Evolutionary conservation across 2,113 vertebrate species (phyloP).

Genomic region (Cyprinodon brontotheroides): DNA sequence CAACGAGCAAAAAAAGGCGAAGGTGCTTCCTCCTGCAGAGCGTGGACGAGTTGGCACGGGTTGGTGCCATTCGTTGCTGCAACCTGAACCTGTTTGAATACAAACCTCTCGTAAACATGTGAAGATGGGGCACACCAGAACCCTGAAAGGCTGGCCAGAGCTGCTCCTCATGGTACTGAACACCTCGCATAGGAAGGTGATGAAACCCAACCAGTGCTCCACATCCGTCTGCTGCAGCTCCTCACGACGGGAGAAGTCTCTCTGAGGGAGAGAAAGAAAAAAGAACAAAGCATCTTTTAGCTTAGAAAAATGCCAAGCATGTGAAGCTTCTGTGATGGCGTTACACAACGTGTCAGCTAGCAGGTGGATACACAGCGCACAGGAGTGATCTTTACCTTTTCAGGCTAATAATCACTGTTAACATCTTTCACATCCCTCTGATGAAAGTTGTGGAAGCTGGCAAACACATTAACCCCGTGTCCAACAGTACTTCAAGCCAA

Average conservation of each 20-base stretch:
- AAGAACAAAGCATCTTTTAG: neutral
- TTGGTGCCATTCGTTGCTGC: neutral
- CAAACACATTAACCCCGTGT: constrained; percentile 41
- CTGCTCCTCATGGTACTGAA: constrained; percentile 97
- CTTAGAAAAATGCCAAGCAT: neutral
- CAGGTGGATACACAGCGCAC: constrained; percentile 39
- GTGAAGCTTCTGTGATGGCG: constrained; percentile 8
- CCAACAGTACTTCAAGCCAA: constrained; percentile 41
- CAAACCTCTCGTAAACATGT: constrained; percentile 98
- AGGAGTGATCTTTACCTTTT: constrained; percentile 29
- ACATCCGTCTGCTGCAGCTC: constrained; percentile 91
- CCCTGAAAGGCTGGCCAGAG: constrained; percentile 91
- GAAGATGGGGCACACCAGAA: constrained; percentile 96
- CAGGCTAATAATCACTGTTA: constrained; percentile 47
- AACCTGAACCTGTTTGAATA: neutral
- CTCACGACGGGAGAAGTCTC: constrained; percentile 90
- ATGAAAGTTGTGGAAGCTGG: constrained; percentile 58
- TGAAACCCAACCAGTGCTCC: constrained; percentile 97
- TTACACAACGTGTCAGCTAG: constrained; percentile 27
- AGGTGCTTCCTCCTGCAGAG: neutral
- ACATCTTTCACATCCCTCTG: constrained; percentile 38
- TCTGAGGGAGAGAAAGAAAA: constrained; percentile 74
- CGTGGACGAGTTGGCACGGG: too few relatives aligned
- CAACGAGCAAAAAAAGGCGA: neutral
- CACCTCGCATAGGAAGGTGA: constrained; percentile 97